A percentile compares a stretch with the other conserved stretches of the same genome.
Conservation (phyloP, 2,113 vertebrate genomes). For the Sturnira hondurensis region DNA sequence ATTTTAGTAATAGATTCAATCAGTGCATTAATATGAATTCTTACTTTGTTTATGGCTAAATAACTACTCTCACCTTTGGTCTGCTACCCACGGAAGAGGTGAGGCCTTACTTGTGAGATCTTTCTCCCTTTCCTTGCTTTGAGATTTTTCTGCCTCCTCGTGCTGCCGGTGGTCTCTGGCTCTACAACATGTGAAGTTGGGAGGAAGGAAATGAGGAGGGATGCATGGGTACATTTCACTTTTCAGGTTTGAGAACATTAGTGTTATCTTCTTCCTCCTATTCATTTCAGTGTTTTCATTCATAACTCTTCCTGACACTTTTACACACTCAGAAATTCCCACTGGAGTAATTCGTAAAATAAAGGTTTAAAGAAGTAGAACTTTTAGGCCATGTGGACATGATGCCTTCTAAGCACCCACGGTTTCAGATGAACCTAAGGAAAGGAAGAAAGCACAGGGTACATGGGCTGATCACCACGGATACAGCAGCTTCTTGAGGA, state of each 20-base stretch:
- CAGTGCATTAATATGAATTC: background rate
- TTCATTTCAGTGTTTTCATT: background rate
- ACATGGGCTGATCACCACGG: background rate
- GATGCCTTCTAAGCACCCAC: background rate
- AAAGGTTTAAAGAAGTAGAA: background rate
- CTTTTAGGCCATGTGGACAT: background rate
- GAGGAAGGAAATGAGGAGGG: background rate
- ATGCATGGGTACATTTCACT: background rate
- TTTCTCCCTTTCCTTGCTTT: background rate
- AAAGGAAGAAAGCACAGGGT: background rate
- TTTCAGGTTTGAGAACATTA: background rate
- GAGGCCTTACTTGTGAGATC: background rate
- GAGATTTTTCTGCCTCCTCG: background rate
- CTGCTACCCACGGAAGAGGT: background rate
- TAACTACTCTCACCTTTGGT: background rate
- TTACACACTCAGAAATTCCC: background rate
- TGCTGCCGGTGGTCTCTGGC: background rate
- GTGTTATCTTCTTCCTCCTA: background rate
- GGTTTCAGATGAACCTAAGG: background rate
- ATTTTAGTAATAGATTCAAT: background rate
- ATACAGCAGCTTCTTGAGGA: background rate
- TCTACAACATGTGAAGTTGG: background rate
- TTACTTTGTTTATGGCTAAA: background rate
- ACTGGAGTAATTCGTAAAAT: background rate
- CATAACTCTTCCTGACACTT: background rate